A percentile compares a stretch with the other conserved stretches of the same genome.
phyloP scores from a whole-genome alignment of 2,797 vertebrate genomes.

The Eremophila alpestris region DNA sequence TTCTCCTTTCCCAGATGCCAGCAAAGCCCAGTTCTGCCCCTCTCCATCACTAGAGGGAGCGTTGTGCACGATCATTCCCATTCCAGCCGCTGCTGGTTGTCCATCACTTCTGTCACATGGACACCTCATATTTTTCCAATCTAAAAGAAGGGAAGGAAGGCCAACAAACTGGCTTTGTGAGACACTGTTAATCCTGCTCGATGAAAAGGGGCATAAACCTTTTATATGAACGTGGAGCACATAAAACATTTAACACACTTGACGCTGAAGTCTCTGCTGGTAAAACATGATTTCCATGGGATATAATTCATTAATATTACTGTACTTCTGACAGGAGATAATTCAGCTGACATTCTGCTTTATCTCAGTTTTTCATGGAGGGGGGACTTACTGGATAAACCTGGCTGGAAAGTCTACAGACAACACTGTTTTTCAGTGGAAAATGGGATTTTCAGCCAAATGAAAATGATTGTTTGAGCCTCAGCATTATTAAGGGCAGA shows the following conservation, averaged over 20 bases:
- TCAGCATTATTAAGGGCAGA: background rate
- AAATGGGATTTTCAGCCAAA: background rate
- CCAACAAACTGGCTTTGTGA: background rate
- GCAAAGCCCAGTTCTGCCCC: background rate
- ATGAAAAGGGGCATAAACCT: constrained; percentile 30
- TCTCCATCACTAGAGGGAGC: constrained; percentile 50
- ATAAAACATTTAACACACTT: background rate
- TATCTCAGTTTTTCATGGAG: background rate
- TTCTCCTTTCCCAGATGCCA: background rate
- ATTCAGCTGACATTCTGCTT: background rate
- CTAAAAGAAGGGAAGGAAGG: background rate
- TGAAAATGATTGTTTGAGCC: background rate
- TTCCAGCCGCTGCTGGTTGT: background rate
- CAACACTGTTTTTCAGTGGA: background rate
- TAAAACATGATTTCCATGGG: background rate
- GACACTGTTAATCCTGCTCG: background rate
- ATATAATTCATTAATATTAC: background rate
- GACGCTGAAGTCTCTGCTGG: background rate
- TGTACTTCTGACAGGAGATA: background rate
- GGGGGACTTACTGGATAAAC: background rate
- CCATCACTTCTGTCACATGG: background rate
- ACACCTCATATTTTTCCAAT: constrained; percentile 26
- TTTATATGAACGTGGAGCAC: background rate
- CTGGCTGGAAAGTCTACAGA: background rate
- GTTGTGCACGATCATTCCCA: background rate